These are phyloP conservation scores for Stomatorhinus ivindoensis DNA, from an alignment of 2,113 vertebrate genomes.

Conservation along the genomic window DNA sequence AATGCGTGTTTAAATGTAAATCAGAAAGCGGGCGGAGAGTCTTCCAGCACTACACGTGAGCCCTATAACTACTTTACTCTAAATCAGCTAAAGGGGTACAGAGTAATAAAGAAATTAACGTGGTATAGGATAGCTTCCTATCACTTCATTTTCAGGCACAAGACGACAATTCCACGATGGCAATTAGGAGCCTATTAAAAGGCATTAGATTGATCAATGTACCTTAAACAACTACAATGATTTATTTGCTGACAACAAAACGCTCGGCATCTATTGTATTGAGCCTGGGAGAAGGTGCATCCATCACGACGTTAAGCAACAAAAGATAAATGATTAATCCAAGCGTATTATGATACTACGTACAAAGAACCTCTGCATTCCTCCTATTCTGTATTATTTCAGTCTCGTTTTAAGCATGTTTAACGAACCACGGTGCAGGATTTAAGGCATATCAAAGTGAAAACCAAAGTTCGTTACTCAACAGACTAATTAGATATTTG, in stretches of 20 bases:
- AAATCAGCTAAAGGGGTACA: neutral
- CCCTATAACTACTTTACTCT: neutral
- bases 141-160: constrained; percentile 45
- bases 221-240: constrained; percentile 96
- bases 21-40: neutral
- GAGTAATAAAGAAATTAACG: neutral
- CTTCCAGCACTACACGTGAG: neutral
- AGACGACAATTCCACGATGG: constrained; percentile 74
- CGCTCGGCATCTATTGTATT: constrained; percentile 65
- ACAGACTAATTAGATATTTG: constrained; percentile 44
- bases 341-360: constrained; percentile 65
- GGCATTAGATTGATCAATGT: constrained; percentile 98
- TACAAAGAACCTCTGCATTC: constrained; percentile 52
- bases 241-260: constrained; percentile 83
- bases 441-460: constrained; percentile 25
- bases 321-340: constrained; percentile 73
- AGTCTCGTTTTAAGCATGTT: constrained; percentile 55
- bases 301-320: constrained; percentile 62
- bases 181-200: constrained; percentile 97
- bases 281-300: constrained; percentile 65
- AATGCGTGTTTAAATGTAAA: neutral
- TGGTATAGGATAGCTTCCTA: constrained; percentile 1
- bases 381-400: constrained; percentile 54
- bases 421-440: constrained; percentile 48
- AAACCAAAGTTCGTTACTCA: constrained; percentile 34